Base-by-base conservation (phyloP, 2,888 invertebrate genomes). In the Cosmia trapezina region DNA sequence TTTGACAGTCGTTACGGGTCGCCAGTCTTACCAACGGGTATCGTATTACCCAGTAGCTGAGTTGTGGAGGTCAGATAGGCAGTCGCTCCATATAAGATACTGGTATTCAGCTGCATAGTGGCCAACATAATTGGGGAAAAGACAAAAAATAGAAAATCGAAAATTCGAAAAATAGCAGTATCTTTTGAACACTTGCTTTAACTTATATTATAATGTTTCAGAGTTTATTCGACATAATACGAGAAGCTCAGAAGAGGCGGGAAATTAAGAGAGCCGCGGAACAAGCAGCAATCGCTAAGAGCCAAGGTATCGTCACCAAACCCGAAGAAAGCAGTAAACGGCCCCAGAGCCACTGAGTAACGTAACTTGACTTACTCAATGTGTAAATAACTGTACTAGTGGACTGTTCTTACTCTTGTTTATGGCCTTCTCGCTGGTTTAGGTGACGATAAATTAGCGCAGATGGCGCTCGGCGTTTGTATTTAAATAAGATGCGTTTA, bases 191-290 rank as follows among this genome's bases (percentile, higher is more conserved):
- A 41, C 41, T 41, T 1, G 8, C 41, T 41, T 41, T 41, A 41
- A 41, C 41, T 8, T 1, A 41, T 8, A 41, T 8, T 41, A 41
- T 41, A 41, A 60, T 54, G 49, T 93, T 92, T 3, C 94, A 96
- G 96, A 94, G 93, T 89, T 89, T 96, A 88, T 95, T 94, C 90
- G 94, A 95, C 87, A 88, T 96, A 78, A 96, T 96, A 63, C 92
- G 95, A 68, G 95, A 96, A 83, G 95, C 95, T 56, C 95, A 96
- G 70, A 93, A 92, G 80, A 89, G 95, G 70, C 89, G 94, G n/a
- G 95, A 93, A 66, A 87, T 92, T 91, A 96, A 93, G 85, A 95
- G 92, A 78, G 93, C 95, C 0, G 91, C 84, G 3, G 91, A 92
- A 73, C 82, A 90, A 65, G 81, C 81, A 0, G 77, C 89, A 3